These are phyloP conservation scores for Orchestia grillus DNA, from an alignment of 1,140 invertebrate species.

Conservation along the genomic window DNA sequence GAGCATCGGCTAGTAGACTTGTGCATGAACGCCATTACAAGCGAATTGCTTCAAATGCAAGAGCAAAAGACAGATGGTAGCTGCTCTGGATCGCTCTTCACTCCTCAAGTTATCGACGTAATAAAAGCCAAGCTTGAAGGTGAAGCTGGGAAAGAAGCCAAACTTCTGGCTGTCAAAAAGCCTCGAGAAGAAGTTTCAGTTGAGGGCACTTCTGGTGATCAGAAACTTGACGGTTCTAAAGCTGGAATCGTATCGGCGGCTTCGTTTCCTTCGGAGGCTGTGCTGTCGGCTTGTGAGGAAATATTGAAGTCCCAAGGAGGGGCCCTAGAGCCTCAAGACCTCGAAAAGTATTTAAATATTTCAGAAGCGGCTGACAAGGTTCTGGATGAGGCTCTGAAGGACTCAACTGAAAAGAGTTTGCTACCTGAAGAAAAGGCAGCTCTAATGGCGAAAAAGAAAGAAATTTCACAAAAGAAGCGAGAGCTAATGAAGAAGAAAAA, in stretches of 20 bases:
- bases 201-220: background rate
- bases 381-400: slow-evolving; percentile 4
- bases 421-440: background rate
- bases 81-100: background rate
- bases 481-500: slow-evolving; percentile 27
- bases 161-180: background rate
- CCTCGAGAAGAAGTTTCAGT: background rate
- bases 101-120: background rate
- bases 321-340: background rate
- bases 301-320: slow-evolving; percentile 35
- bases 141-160: background rate
- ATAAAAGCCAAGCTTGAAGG: background rate
- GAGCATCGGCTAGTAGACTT: background rate
- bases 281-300: slow-evolving; percentile 36
- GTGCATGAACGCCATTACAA: slow-evolving; percentile 5
- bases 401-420: background rate
- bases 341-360: slow-evolving; percentile 41
- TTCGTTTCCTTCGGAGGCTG: background rate
- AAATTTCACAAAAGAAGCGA: background rate
- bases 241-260: background rate
- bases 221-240: background rate
- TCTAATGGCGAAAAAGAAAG: slow-evolving; percentile 19
- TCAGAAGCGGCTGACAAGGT: slow-evolving; percentile 40
- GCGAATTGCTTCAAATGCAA: background rate
- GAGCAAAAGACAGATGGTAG: background rate